Percentiles rank a stretch among this genome's conserved stretches.
Conservation (phyloP, 2,113 vertebrate species). For the Gobius niger region DNA sequence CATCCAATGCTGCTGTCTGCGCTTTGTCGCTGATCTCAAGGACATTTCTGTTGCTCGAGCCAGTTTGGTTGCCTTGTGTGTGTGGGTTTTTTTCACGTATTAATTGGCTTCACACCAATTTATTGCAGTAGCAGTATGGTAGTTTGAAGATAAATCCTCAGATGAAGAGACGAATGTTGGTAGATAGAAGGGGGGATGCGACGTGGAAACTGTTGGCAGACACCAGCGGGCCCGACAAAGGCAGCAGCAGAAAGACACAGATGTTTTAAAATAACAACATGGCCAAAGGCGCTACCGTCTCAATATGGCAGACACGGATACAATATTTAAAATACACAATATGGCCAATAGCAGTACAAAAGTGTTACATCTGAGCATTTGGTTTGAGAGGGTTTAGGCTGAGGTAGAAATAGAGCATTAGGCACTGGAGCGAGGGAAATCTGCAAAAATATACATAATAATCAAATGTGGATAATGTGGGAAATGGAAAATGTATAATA, state of each 20-base stretch:
- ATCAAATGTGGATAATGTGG: background rate
- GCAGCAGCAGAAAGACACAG: slow-evolving; percentile 5
- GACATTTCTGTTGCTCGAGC: slow-evolving; percentile 34
- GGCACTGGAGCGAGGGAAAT: background rate
- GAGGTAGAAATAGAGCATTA: background rate
- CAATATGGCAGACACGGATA: slow-evolving; percentile 7
- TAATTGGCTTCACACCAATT: slow-evolving; percentile 48
- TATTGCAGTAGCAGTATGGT: slow-evolving; percentile 50
- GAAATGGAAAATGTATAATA: too few species aligned
- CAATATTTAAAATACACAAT: slow-evolving; percentile 4
- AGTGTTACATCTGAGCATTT: background rate
- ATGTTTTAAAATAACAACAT: slow-evolving; percentile 13
- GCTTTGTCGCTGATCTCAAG: slow-evolving; percentile 55
- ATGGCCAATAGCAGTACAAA: slow-evolving; percentile 7
- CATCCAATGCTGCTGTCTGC: slow-evolving; percentile 48
- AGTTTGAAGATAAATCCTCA: slow-evolving; percentile 41
- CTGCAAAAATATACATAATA: background rate
- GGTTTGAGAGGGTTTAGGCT: background rate
- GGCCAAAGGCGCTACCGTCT: slow-evolving; percentile 2
- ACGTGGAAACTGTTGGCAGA: slow-evolving; percentile 10
- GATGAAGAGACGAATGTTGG: slow-evolving; percentile 5
- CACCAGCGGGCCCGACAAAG: background rate
- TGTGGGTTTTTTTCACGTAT: slow-evolving; percentile 16
- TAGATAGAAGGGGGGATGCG: slow-evolving; percentile 1
- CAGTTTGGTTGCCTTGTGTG: slow-evolving; percentile 30